phyloP scores from a whole-genome alignment of 2,797 vertebrate species.

The Danio tinwini region DNA sequence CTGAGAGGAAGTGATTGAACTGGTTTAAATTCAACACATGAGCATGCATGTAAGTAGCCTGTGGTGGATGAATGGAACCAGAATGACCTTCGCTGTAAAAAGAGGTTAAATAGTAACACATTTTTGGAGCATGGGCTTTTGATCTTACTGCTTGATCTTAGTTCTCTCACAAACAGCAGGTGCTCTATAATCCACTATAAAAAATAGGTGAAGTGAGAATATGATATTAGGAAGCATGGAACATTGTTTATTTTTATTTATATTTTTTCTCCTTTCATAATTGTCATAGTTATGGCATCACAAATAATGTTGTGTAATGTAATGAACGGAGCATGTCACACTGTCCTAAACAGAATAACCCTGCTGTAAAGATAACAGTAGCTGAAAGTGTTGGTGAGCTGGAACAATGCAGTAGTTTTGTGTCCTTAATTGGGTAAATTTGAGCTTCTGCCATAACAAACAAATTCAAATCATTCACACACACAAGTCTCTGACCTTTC shows the following conservation, averaged over 20 bases:
- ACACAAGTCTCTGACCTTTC: background rate
- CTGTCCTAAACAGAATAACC: constrained; percentile 54
- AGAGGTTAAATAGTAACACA: constrained; percentile 2
- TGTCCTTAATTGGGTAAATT: constrained; percentile 17
- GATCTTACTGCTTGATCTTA: background rate
- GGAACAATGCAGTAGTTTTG: constrained; percentile 13
- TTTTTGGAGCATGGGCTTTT: constrained; percentile 12
- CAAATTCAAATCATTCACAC: constrained; percentile 1
- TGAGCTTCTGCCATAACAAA: background rate
- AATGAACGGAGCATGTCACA: constrained; percentile 65
- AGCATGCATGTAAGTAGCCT: constrained; percentile 4
- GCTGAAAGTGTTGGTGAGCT: constrained; percentile 55
- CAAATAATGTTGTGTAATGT: too few species aligned
- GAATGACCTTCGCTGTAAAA: constrained; percentile 12
- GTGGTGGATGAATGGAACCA: background rate
- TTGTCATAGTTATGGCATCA: constrained; percentile 49
- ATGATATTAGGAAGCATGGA: too few species aligned
- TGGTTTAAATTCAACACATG: constrained; percentile 33
- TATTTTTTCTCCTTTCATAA: constrained; percentile 71
- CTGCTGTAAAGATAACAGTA: constrained; percentile 34
- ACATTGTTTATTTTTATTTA: background rate
- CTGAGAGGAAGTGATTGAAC: background rate
- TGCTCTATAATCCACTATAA: constrained; percentile 5
- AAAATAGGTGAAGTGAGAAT: background rate
- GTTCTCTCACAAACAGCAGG: background rate